Percentiles rank a stretch among this genome's conserved stretches.
Evolutionary conservation across 2,797 vertebrate species (phyloP).

Genomic region (Pipistrellus pygmaeus): DNA sequence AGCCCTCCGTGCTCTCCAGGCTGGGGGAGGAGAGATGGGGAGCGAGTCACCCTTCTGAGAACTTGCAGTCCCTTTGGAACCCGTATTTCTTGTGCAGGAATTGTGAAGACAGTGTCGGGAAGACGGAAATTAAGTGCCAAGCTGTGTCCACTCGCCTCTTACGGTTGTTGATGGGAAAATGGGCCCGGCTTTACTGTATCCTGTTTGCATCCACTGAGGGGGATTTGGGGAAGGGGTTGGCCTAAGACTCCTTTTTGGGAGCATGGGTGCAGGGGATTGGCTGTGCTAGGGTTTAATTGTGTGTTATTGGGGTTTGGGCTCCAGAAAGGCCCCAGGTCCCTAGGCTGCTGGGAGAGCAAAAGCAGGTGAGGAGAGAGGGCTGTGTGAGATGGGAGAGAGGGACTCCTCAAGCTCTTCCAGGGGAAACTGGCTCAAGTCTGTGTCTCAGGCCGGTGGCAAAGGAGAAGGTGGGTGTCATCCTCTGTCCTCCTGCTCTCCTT

Average conservation of each 20-base stretch:
- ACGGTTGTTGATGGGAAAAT: neutral
- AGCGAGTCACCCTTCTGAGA: neutral
- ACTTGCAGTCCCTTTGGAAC: neutral
- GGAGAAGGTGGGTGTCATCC: neutral
- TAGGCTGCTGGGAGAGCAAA: neutral
- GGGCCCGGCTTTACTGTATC: neutral
- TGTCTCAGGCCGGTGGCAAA: neutral
- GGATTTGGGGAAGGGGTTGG: neutral
- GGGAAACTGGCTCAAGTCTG: neutral
- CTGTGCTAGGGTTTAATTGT: neutral
- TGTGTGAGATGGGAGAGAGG: neutral
- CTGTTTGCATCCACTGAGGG: neutral
- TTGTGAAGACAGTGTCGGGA: neutral
- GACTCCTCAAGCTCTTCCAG: neutral
- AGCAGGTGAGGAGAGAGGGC: neutral
- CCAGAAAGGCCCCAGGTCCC: neutral
- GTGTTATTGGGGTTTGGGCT: neutral
- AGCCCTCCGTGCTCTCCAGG: accelerated
- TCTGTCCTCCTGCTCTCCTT: neutral
- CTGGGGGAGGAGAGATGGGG: neutral
- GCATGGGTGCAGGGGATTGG: neutral
- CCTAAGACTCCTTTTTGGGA: neutral
- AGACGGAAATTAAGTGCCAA: neutral
- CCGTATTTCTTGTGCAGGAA: neutral
- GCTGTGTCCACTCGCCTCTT: neutral